Percentiles rank a stretch among this genome's conserved stretches.
These are phyloP conservation scores for Tetraodon nigroviridis DNA, from an alignment of 2,113 vertebrate species.

Conservation along the genomic window DNA sequence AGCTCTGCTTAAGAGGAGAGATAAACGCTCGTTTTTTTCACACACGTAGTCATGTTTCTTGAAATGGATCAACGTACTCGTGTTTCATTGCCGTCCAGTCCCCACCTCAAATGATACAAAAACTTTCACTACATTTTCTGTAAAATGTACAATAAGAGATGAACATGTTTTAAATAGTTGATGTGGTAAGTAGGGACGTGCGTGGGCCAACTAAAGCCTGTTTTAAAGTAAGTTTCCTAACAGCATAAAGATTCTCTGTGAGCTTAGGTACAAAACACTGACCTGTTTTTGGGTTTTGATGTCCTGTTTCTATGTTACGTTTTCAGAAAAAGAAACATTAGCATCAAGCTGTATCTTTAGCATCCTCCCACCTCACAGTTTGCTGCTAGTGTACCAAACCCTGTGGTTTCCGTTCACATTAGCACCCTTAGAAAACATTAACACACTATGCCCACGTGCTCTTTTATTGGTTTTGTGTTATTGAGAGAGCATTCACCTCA, in stretches of 20 bases:
- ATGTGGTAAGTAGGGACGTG: slow-evolving; percentile 3
- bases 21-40: slow-evolving; percentile 25
- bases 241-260: slow-evolving; percentile 18
- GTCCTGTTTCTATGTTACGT: slow-evolving; percentile 42
- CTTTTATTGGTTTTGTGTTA: slow-evolving; percentile 15
- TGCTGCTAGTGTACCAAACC: neutral
- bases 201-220: slow-evolving; percentile 32
- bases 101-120: slow-evolving; percentile 4
- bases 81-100: neutral
- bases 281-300: slow-evolving; percentile 53
- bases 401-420: slow-evolving; percentile 15
- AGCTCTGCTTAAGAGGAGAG: slow-evolving; percentile 25
- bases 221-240: slow-evolving; percentile 35
- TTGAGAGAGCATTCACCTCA: slow-evolving; percentile 36
- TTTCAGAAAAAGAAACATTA: slow-evolving; percentile 44
- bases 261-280: slow-evolving; percentile 29
- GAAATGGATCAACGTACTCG: slow-evolving; percentile 5
- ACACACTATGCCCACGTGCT: slow-evolving; percentile 1
- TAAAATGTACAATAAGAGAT: slow-evolving; percentile 11
- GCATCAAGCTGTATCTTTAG: slow-evolving; percentile 32
- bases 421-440: slow-evolving; percentile 1
- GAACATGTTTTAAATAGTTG: slow-evolving; percentile 24
- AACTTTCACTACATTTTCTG: slow-evolving; percentile 35
- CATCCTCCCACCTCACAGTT: slow-evolving; percentile 25
- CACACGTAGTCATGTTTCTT: slow-evolving; percentile 14